Base-by-base conservation (phyloP, 2,888 invertebrate species). In the Athetis lepigone region DNA sequence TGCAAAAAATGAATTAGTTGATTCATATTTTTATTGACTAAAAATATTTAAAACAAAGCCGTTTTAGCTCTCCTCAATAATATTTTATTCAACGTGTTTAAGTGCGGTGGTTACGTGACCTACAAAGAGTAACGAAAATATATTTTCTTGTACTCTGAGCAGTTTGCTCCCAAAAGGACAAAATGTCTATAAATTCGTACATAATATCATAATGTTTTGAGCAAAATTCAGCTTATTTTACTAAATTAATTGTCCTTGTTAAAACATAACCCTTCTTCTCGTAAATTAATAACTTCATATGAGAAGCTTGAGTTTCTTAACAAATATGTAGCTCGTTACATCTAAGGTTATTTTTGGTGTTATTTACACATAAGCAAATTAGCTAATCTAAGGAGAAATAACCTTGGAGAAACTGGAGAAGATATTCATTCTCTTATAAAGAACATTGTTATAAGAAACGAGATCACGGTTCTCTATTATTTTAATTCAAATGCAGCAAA, bases 181-280 rank as follows among this genome's bases (percentile, higher is more conserved):
- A 47, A 56, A 46, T 27, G 46, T 54, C 51, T 67, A 74, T 69
- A 74, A 73, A 64, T 50, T 64, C n/a, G 2, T 33, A 42, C 47
- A 40, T 52, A 47, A 67, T 54, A 45, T 46, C 43, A 45, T 51
- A 43, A 62, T 54, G 64, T 64, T 58, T 74, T 60, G 18, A 52
- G 8, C 52, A 27, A 56, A 73, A 64, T 69, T 64, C n/a, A 29
- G 45, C 45, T 64, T 63, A 59, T 58, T 54, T 59, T 23, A 42
- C 16, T 11, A 74, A 69, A 74, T 73, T 64, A 69, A 59, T 64
- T 63, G 25, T 27, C 59, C 63, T 74, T 74, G 69, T 68, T 51
- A 37, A 45, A 71, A 60, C 29, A 39, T 45, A 45, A 73, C 56
- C 55, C 29, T 54, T 49, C 37, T 51, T 42, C 33, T 33, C 33